Percentiles rank a stretch among this genome's conserved stretches.
Evolutionary conservation across 2,113 vertebrate genomes (phyloP).

Genomic region (Cyanocitta stelleri): DNA sequence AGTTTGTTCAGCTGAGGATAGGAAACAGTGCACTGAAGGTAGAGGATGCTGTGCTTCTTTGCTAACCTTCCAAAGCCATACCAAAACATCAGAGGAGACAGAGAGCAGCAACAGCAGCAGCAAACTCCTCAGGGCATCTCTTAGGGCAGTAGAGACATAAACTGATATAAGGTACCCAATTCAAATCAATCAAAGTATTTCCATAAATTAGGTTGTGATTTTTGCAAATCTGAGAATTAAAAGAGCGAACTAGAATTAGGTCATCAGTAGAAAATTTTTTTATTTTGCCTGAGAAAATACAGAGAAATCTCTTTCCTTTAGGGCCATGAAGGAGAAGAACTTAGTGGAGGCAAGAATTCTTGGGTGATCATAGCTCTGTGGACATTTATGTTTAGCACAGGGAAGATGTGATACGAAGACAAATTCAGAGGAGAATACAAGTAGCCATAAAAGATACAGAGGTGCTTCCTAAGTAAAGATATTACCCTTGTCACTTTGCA

Average conservation of each 20-base stretch:
- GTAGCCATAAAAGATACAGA: background rate
- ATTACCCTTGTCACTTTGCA: background rate
- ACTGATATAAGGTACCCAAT: background rate
- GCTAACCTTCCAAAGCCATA: background rate
- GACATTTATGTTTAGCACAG: background rate
- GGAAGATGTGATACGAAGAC: background rate
- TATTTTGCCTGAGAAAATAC: background rate
- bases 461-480: background rate
- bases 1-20: background rate
- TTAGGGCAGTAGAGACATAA: background rate
- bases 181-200: background rate
- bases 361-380: background rate
- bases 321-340: background rate
- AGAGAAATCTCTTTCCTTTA: background rate
- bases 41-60: background rate
- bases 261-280: background rate
- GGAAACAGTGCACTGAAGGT: background rate
- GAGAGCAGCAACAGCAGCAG: background rate
- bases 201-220: background rate
- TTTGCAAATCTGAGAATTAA: background rate
- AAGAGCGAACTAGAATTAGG: background rate
- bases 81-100: background rate
- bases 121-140: background rate
- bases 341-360: background rate
- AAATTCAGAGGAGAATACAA: background rate